phyloP scores from a whole-genome alignment of 2,113 vertebrate genomes.

The Myotis yumanensis region DNA sequence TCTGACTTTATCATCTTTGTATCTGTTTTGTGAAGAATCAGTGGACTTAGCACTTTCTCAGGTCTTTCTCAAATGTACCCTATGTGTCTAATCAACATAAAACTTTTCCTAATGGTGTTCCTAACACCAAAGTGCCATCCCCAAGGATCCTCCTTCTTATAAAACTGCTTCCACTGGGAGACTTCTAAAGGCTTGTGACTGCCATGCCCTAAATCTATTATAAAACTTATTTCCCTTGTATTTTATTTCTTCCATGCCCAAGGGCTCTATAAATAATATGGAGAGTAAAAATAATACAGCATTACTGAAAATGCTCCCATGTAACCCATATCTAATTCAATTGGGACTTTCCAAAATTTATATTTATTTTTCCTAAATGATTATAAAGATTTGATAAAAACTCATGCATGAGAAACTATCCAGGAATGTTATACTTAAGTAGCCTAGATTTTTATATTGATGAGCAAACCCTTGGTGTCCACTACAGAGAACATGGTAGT shows the following conservation, averaged over 20 bases:
- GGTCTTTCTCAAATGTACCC: background rate
- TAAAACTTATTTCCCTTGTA: background rate
- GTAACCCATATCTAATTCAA: background rate
- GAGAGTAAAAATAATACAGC: background rate
- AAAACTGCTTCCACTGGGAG: background rate
- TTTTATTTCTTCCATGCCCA: background rate
- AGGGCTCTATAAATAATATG: background rate
- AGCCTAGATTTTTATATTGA: background rate
- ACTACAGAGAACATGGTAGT: background rate
- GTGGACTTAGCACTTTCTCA: background rate
- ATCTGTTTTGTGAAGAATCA: background rate
- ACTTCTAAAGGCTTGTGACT: background rate
- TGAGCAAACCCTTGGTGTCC: background rate
- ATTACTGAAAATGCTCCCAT: background rate
- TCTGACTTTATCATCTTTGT: background rate
- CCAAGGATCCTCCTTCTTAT: background rate
- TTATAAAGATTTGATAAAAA: background rate
- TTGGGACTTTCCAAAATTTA: background rate
- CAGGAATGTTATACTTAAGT: background rate
- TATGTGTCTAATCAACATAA: background rate
- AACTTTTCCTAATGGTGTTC: background rate
- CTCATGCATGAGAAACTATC: background rate
- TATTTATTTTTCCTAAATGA: conserved; percentile 44
- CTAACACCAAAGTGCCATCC: background rate
- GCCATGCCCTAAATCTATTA: background rate